Conservation (phyloP, 30 jellyfish, hydroid and myxozoan genomes). For the Haliclystus octoradiatus region DNA sequence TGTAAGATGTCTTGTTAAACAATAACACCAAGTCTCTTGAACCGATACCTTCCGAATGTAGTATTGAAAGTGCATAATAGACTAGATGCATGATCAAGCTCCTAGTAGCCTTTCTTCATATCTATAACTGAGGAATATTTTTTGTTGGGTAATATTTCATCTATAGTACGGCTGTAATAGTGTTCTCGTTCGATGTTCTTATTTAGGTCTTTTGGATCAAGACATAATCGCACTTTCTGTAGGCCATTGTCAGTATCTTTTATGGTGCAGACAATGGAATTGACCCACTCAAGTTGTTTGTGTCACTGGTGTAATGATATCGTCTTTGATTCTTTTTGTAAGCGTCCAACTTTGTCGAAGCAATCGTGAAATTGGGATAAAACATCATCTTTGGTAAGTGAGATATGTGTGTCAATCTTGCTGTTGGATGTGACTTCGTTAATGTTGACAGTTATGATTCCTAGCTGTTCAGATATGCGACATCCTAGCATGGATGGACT, state of each 20-base stretch:
- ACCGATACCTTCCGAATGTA: slow-evolving; percentile 16
- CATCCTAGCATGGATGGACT: too few species aligned
- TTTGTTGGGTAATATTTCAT: slow-evolving; percentile 18
- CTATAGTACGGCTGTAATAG: slow-evolving; percentile 13
- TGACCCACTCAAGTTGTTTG: slow-evolving; percentile 11
- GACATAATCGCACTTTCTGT: slow-evolving; percentile 14
- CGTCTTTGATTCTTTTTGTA: too few species aligned
- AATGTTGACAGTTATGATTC: too few species aligned
- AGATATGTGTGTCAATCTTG: too few species aligned
- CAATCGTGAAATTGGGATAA: too few species aligned
- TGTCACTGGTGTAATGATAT: slow-evolving; percentile 8
- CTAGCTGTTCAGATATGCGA: too few species aligned
- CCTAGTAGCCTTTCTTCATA: slow-evolving; percentile 5
- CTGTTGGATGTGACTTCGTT: too few species aligned
- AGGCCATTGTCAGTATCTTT: too few species aligned
- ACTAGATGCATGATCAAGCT: slow-evolving; percentile 10
- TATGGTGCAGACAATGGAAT: not conserved
- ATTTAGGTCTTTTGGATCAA: slow-evolving; percentile 24
- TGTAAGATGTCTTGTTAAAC: slow-evolving; percentile 12
- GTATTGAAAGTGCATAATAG: slow-evolving; percentile 18
- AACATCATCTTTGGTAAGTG: too few species aligned
- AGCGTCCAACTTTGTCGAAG: too few species aligned
- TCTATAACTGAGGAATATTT: slow-evolving; percentile 3
- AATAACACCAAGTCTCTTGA: slow-evolving; percentile 7
- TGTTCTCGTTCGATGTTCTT: slow-evolving; percentile 14